phyloP scores from a whole-genome alignment of 2,888 invertebrate genomes.

The Lathronympha strigana region DNA sequence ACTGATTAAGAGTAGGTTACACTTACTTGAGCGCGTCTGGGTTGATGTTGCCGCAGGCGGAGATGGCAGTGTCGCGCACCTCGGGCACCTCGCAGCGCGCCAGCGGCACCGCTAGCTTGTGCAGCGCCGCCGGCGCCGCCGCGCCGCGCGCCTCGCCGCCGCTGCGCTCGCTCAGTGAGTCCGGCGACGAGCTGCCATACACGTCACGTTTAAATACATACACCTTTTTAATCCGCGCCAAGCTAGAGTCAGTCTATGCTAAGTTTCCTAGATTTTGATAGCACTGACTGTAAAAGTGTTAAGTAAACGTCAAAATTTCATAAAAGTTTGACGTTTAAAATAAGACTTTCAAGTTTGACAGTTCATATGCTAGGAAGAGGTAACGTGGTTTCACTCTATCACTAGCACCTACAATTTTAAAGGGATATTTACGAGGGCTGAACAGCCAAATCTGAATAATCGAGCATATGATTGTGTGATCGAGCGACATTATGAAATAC shows the following conservation, averaged over 20 bases:
- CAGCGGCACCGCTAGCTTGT: conserved; percentile 96
- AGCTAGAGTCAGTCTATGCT: too few relatives aligned
- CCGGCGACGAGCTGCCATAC: conserved; percentile 91
- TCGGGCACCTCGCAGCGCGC: conserved; percentile 96
- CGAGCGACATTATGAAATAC: neutral
- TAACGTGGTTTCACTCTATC: neutral
- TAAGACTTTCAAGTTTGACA: too few relatives aligned
- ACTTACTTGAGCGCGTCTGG: conserved; percentile 95
- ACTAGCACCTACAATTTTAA: neutral
- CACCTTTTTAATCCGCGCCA: too few relatives aligned
- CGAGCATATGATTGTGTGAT: too few relatives aligned
- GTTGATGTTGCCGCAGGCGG: conserved; percentile 97
- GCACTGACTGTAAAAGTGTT: too few relatives aligned
- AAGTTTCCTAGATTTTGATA: too few relatives aligned
- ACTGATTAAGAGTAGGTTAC: too few relatives aligned
- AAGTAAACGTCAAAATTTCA: too few relatives aligned
- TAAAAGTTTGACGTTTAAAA: too few relatives aligned
- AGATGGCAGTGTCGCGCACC: conserved; percentile 96
- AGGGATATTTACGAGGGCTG: too few relatives aligned
- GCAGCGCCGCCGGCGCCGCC: conserved; percentile 93
- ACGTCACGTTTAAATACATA: conserved; percentile 9
- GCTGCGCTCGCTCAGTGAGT: conserved; percentile 93
- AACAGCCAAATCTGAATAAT: too few relatives aligned
- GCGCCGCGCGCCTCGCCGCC: conserved; percentile 90
- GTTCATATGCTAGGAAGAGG: too few relatives aligned